Evolutionary conservation across 2,113 vertebrate genomes (phyloP).

Genomic region (Hippocampus barbouri): DNA sequence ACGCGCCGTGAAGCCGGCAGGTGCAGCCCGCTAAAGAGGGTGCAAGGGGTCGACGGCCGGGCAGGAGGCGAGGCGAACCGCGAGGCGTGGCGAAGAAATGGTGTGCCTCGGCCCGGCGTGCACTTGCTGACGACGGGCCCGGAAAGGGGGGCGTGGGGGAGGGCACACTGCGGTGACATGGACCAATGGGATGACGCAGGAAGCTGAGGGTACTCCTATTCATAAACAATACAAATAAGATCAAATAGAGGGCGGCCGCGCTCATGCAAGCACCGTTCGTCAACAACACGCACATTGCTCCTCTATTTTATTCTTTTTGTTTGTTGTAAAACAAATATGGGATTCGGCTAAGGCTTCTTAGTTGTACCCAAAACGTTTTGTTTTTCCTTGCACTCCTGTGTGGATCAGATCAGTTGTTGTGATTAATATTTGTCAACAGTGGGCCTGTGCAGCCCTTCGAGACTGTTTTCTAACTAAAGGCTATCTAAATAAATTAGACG

Average conservation of each 20-base stretch:
- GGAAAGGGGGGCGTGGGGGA: constrained; percentile 13
- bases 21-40: not conserved
- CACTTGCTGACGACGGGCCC: constrained; percentile 24
- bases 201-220: constrained; percentile 52
- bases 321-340: too few species aligned
- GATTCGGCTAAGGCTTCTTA: too few species aligned
- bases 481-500: too few species aligned
- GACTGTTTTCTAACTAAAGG: too few species aligned
- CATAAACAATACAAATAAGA: constrained; percentile 22
- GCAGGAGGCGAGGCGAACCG: constrained; percentile 29
- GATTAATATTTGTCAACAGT: too few species aligned
- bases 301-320: too few species aligned
- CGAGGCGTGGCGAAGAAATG: constrained; percentile 6
- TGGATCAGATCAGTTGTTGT: too few species aligned
- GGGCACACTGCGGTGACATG: constrained; percentile 56
- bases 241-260: not conserved
- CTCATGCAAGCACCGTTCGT: too few species aligned
- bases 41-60: constrained; percentile 10
- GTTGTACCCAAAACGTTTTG: too few species aligned
- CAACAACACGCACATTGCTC: too few species aligned
- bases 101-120: constrained; percentile 23
- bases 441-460: too few species aligned
- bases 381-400: too few species aligned
- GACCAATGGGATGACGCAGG: constrained; percentile 60
- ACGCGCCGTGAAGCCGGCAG: constrained; percentile 8